Base-by-base conservation (phyloP, 2,797 vertebrate species). In the Mormyrus proboscirostris region DNA sequence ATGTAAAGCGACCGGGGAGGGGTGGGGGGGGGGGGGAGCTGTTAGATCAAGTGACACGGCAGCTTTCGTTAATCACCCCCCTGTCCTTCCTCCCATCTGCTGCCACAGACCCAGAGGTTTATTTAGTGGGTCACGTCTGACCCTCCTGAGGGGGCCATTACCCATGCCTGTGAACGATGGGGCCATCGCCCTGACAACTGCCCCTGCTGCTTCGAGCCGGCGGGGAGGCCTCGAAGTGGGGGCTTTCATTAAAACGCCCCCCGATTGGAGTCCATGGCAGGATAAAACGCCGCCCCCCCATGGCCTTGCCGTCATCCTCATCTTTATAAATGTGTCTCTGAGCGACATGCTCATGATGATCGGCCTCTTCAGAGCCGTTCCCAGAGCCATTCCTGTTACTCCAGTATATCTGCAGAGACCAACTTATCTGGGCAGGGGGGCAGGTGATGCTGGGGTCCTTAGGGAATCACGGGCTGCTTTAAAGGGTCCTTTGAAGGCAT, bases 141-240 rank as follows among this genome's bases (percentile, higher is more conserved):
- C 2, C 9, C 57, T 85, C 88, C 88, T 85, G 29, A 47, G 84
- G 82, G 14, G 88, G 53, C 38, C 84, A 62, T 87, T 88, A 50
- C 33, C 88, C 57, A 65, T 69, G 50, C 6, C 73, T 51, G 38
- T 88, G 85, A 89, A 69, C 50, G 38, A 87, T 89, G 65, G 29
- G 88, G 89, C 86, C 59, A 51, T 88, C 2, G 50, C 89, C 44
- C 19, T 88, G 89, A 90, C 86, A 88, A 84, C 86, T 14, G 73
- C 85, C 73, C 82, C 69, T 6, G 8, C 38, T 83, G 85, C 82
- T 82, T 44, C 59, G 1, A 25, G 59, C 76, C 47, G 3, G 87
- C 2, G 25, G 69, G 86, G 86, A 38, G 29, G 19, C 2, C 29
- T 79, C 62, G 69, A 33, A 88, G 53, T 83, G 41, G 89, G 53